Evolutionary conservation across 2,797 vertebrate species (phyloP).

Genomic region (Pangasius mekongensis): DNA sequence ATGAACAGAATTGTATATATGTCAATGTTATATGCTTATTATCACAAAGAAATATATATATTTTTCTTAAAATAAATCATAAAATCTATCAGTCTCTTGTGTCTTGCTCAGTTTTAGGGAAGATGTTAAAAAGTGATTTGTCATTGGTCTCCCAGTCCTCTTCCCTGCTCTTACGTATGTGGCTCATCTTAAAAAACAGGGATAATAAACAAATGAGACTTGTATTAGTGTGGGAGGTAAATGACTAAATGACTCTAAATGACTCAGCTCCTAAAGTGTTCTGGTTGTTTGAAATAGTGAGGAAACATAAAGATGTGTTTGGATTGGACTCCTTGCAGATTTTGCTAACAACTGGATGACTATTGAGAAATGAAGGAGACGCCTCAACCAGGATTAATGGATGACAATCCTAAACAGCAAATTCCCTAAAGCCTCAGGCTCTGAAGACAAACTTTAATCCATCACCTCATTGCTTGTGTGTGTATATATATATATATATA

Average conservation of each 20-base stretch:
- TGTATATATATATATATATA: too few species aligned
- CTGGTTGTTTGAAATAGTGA: neutral
- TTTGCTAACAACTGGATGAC: neutral
- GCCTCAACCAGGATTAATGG: neutral
- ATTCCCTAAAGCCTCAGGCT: neutral
- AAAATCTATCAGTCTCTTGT: constrained; percentile 59
- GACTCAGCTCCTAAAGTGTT: neutral
- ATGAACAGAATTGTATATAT: constrained; percentile 81
- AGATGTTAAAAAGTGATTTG: neutral
- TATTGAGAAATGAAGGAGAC: neutral
- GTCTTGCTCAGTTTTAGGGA: neutral
- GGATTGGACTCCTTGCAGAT: neutral
- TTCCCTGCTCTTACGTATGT: neutral
- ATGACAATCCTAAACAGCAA: neutral
- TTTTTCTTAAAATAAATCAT: constrained; percentile 80
- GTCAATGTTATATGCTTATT: constrained; percentile 68
- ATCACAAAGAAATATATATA: constrained; percentile 66
- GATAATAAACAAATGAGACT: neutral
- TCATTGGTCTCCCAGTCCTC: neutral
- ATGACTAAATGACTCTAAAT: neutral
- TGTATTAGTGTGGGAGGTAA: neutral
- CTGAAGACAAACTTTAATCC: constrained; percentile 20
- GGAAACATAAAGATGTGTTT: neutral
- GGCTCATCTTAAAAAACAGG: neutral
- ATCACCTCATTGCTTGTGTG: neutral